phyloP scores from a whole-genome alignment of 2,888 invertebrate genomes.

The Tenthredo mesomela region DNA sequence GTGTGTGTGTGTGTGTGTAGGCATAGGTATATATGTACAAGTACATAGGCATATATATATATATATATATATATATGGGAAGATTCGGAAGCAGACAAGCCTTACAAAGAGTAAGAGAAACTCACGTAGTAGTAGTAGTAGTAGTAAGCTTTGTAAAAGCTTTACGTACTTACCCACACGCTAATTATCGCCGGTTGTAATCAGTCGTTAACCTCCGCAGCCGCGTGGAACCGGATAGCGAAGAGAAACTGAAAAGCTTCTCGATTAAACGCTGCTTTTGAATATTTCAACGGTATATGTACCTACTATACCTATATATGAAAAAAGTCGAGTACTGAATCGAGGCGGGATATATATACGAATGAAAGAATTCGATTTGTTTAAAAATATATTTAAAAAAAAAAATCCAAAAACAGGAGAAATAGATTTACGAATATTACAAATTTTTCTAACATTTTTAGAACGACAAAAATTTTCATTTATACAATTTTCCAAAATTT shows the following conservation, averaged over 20 bases:
- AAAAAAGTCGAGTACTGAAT: not conserved
- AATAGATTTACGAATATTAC: too few species aligned
- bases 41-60: too few species aligned
- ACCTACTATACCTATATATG: too few species aligned
- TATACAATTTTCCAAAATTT: not conserved
- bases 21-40: too few species aligned
- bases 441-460: not conserved
- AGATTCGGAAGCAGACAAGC: conserved; percentile 23
- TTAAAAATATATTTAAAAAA: too few species aligned
- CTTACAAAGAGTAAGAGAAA: conserved; percentile 16
- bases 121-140: not conserved
- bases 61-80: not conserved
- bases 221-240: not conserved
- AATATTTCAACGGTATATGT: not conserved
- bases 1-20: too few species aligned
- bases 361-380: not conserved
- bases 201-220: conserved; percentile 21
- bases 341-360: not conserved
- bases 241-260: not conserved
- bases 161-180: conserved; percentile 23
- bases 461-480: not conserved
- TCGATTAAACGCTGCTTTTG: not conserved
- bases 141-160: conserved; percentile 1
- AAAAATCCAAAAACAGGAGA: not conserved
- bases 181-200: conserved; percentile 33